Evolutionary conservation across 2,113 vertebrate species (phyloP).

Genomic region (Phainopepla nitens): DNA sequence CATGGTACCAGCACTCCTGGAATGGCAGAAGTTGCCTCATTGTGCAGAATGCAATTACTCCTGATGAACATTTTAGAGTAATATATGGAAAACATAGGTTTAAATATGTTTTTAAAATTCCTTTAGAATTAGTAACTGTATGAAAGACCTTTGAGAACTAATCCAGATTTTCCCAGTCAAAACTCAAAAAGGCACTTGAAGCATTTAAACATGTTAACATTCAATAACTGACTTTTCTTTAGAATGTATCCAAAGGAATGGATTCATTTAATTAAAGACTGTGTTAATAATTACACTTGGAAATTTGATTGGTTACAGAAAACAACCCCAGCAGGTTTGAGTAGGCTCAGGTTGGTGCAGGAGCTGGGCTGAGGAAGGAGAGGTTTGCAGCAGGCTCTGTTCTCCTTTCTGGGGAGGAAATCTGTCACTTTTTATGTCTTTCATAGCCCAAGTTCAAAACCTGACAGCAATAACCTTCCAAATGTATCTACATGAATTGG

Average conservation of each 20-base stretch:
- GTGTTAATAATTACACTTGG: neutral
- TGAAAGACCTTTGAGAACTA: neutral
- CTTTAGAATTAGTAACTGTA: neutral
- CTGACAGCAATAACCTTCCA: constrained; percentile 1
- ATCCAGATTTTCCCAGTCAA: neutral
- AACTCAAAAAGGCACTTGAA: neutral
- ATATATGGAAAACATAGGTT: neutral
- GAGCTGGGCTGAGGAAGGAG: neutral
- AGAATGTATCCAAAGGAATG: neutral
- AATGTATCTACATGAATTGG: neutral
- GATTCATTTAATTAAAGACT: neutral
- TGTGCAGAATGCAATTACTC: neutral
- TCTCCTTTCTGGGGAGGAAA: neutral
- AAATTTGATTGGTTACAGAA: neutral
- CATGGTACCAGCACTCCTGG: neutral
- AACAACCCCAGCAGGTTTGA: neutral
- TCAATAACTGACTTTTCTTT: neutral
- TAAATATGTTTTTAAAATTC: neutral
- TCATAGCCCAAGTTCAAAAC: constrained; percentile 7
- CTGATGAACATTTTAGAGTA: neutral
- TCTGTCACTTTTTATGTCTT: neutral
- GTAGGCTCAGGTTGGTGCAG: neutral
- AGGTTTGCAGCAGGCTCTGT: neutral
- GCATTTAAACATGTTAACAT: neutral
- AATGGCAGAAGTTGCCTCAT: neutral